phyloP scores from a whole-genome alignment of 2,888 invertebrate species.

The Microplitis deprimator region DNA sequence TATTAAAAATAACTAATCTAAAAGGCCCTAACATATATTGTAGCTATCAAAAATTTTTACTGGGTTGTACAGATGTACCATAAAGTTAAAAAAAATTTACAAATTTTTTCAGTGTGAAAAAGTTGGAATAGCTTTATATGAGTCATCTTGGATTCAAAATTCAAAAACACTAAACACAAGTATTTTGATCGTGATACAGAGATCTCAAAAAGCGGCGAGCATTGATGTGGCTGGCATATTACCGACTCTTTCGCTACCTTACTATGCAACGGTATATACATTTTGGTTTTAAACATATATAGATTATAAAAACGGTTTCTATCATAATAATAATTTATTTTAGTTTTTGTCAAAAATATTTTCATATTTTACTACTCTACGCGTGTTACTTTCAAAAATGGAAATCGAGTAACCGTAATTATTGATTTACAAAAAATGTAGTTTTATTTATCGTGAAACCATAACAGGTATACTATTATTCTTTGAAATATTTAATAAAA shows the following conservation, averaged over 20 bases:
- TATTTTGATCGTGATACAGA: conserved; percentile 22
- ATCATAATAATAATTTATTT: background rate
- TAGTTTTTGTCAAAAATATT: conserved; percentile 24
- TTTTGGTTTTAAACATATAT: background rate
- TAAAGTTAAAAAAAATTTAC: no score
- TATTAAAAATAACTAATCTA: no score
- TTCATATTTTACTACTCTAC: conserved; percentile 33
- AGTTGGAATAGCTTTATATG: conserved; percentile 25
- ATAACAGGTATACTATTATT: no score
- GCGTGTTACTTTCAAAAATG: conserved; percentile 18
- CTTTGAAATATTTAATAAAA: no score
- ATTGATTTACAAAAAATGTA: background rate
- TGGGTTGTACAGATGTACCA: no score
- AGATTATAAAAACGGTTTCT: background rate
- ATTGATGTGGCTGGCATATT: conserved; percentile 37
- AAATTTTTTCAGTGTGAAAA: conserved; percentile 20
- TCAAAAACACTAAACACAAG: conserved; percentile 25
- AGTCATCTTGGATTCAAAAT: conserved; percentile 21
- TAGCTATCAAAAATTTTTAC: no score
- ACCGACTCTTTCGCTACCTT: conserved; percentile 37
- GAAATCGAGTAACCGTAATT: background rate
- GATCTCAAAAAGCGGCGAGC: conserved; percentile 33
- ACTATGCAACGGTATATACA: conserved; percentile 35
- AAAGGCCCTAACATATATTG: no score
- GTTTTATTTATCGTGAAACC: background rate